These are phyloP conservation scores for Nesometra sesokonis DNA, from an alignment of 35 echinoderm and acorn worm genomes.

Conservation along the genomic window DNA sequence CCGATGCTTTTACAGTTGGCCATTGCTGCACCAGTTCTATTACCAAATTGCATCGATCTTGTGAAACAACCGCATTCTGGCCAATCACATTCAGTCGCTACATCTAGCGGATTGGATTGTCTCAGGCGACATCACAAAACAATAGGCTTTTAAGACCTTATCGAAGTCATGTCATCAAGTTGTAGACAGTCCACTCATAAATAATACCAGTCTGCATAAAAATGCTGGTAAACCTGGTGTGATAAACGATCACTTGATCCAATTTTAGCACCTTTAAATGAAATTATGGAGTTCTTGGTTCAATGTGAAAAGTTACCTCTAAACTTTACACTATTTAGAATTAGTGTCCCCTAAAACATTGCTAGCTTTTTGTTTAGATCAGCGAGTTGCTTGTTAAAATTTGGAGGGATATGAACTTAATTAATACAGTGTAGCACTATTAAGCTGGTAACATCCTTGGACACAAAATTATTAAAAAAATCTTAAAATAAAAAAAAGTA, in stretches of 20 bases:
- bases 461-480: too few relatives aligned
- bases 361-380: too few relatives aligned
- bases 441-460: too few relatives aligned
- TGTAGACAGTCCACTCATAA: constrained; percentile 4
- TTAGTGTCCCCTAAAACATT: too few relatives aligned
- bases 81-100: background rate
- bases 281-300: constrained; percentile 2
- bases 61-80: background rate
- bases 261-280: constrained; percentile 13
- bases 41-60: background rate
- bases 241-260: background rate
- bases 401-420: too few relatives aligned
- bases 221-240: constrained; percentile 8
- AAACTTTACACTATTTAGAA: too few relatives aligned
- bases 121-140: background rate
- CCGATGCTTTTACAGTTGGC: background rate
- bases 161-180: background rate
- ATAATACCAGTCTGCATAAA: background rate
- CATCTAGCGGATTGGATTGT: constrained; percentile 6
- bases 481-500: too few relatives aligned
- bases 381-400: too few relatives aligned
- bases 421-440: too few relatives aligned
- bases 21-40: background rate
- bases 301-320: background rate
- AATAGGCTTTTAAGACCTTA: constrained; percentile 16